Conservation (phyloP, 2,797 vertebrate genomes). For the Acanthiza pusilla region DNA sequence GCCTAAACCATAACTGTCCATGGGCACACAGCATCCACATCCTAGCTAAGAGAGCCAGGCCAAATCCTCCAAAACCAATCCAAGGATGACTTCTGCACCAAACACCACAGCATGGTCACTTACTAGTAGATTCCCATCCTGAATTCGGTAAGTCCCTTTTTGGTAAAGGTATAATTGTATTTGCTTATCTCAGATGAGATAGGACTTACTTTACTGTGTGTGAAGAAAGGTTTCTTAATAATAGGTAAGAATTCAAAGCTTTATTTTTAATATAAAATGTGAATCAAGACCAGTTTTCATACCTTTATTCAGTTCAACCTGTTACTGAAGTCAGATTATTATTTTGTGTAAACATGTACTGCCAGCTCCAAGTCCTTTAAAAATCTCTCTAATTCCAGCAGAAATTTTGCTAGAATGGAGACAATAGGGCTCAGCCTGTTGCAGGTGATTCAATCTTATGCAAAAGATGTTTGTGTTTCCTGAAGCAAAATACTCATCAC, state of each 20-base stretch:
- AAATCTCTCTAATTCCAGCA: neutral
- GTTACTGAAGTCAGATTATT: neutral
- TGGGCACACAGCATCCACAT: neutral
- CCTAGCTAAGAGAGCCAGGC: neutral
- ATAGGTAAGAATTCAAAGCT: neutral
- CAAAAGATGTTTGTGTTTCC: conserved; percentile 22
- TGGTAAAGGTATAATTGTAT: neutral
- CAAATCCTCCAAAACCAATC: neutral
- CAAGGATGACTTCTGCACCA: neutral
- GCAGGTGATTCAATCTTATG: neutral
- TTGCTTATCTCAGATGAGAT: neutral
- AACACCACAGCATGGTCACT: neutral
- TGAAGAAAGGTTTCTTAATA: neutral
- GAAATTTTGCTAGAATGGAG: neutral
- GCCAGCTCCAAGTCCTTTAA: neutral
- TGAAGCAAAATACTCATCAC: neutral
- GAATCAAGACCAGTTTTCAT: neutral
- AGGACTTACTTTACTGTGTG: neutral
- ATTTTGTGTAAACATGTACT: neutral
- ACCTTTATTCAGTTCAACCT: neutral
- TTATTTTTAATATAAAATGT: neutral
- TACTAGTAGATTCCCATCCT: neutral
- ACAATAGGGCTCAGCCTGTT: neutral
- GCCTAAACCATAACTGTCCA: neutral
- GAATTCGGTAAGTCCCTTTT: neutral